Base-by-base conservation (phyloP, 2,888 invertebrate species). In the Chalcis sispes region DNA sequence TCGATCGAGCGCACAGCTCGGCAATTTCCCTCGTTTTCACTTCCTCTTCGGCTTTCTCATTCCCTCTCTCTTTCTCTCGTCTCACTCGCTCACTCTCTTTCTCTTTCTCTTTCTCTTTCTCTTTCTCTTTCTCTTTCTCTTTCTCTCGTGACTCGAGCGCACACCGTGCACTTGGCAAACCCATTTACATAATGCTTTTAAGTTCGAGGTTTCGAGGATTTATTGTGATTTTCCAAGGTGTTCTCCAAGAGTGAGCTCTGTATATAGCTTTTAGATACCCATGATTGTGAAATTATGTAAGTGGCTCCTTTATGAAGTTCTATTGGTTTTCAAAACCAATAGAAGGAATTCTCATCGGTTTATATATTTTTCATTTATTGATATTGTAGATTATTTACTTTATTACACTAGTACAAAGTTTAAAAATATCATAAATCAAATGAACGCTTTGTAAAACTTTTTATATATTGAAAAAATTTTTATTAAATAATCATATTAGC, bases 101-200 rank as follows among this genome's bases (percentile, higher is more conserved):
- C 32, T 32, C 32, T 5, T 3, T 5, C 32, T 3, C 42, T 42
- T 15, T 42, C 42, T 42, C 42, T 42, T 13, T 32, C 32, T 32
- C 32, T 32, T 8, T 32, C 32, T 32, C 32, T 32, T 8, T 32
- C 32, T 32, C 32, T 32, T 32, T 3, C 32, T 32, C 32, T 5
- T 3, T 5, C 32, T 3, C 32, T 3, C 15, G 15, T 13, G 15
- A 15, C 15, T n/a, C 18, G n/a, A 25, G 27, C 23, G 23, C n/a
- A n/a, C n/a, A n/a, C 29, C 40, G 50, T 64, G 40, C 67, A 67
- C 62, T 64, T 64, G 54, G 32, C 70, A 42, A 65, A 36, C 50
- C 50, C 70, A 75, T 75, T 75, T 75, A 29, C 75, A 75, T 70
- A 75, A 75, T 70, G 70, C 75, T 70, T 70, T 75, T 65, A 70